Percentiles rank a stretch among this genome's conserved stretches.
These are phyloP conservation scores for Eristalis arbustorum DNA, from an alignment of 2,888 invertebrate genomes.

Conservation along the genomic window DNA sequence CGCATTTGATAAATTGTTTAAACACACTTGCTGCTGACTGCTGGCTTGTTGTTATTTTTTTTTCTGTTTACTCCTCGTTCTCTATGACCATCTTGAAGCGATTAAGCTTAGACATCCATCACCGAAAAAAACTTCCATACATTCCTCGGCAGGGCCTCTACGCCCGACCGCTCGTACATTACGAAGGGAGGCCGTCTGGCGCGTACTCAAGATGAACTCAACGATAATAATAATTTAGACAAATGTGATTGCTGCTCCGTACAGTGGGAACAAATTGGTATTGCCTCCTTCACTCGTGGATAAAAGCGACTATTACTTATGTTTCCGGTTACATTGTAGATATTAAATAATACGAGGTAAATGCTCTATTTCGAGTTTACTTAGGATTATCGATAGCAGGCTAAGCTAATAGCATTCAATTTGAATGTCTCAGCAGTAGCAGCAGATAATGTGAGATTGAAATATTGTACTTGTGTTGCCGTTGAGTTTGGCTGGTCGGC, in stretches of 20 bases:
- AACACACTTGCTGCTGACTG: constrained; percentile 58
- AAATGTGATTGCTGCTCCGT: constrained; percentile 61
- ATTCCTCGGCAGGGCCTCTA: constrained; percentile 41
- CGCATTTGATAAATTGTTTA: constrained; percentile 62
- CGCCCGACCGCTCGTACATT: constrained; percentile 41
- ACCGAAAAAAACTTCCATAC: constrained; percentile 14
- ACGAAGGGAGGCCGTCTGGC: constrained; percentile 40
- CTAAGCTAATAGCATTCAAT: constrained; percentile 45
- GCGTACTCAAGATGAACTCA: constrained; percentile 64
- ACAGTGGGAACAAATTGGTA: constrained; percentile 46
- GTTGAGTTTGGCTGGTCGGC: background rate
- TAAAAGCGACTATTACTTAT: constrained; percentile 64
- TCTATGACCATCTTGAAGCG: constrained; percentile 62
- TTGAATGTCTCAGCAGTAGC: constrained; percentile 28
- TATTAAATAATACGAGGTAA: constrained; percentile 52
- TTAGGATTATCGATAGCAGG: constrained; percentile 49
- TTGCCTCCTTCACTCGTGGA: constrained; percentile 31
- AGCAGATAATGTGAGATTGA: constrained; percentile 26
- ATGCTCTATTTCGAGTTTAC: constrained; percentile 36
- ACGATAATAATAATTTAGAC: constrained; percentile 69
- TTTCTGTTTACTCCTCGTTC: background rate
- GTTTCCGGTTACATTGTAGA: constrained; percentile 65
- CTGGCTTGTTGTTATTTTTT: background rate
- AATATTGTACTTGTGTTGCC: background rate
- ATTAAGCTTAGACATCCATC: constrained; percentile 68